Base-by-base conservation (phyloP, 2,113 vertebrate species). In the Falco punctatus region DNA sequence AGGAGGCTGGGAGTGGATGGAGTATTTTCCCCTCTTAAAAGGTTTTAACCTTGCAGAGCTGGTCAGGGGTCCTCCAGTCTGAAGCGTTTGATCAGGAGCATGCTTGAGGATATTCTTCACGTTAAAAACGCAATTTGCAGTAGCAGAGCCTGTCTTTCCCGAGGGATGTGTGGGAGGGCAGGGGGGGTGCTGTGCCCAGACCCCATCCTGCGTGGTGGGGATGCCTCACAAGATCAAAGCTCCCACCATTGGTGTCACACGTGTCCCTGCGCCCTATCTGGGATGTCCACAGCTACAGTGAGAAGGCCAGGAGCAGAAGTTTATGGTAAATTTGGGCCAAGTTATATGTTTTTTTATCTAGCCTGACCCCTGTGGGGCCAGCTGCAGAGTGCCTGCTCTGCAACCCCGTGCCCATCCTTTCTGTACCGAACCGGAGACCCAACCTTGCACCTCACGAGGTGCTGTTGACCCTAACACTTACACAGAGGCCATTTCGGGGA, bases 231-330 rank as follows among this genome's bases (percentile, higher is more conserved):
- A 44, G 24, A 51, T 19, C 22, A n/a, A 46, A 40, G 40, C 7
- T 33, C 33, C 33, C 4, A 2, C 33, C 14, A 33, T 32, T 44
- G 61, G 24, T 15, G 26, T 24, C 16, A 2, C 51, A 4, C 7
- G 0, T n/a, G 35, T 21, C 40, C 49, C 40, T 13, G 11, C 46
- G 40, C 32, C 48, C 24, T 1, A 1, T 19, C 66, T 1, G 2
- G 48, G 15, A 27, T 13, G 24, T 35, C 38, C 19, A 5, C 0
- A 1, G 24, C 48, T 9, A 4, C 26, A 9, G 7, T 2, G 27
- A 51, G 69, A 48, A 40, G 28, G 18, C 51, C 59, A 33, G 49
- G 18, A 77, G 20, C 62, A 24, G 42, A 14, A 30, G 6, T 5
- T 54, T 3, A 11, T 6, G 15, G 62, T 22, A 52, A 51, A 59